A percentile compares a stretch with the other conserved stretches of the same genome.
These are phyloP conservation scores for Acrocephalus arundinaceus DNA, from an alignment of 2,113 vertebrate genomes.

Conservation along the genomic window DNA sequence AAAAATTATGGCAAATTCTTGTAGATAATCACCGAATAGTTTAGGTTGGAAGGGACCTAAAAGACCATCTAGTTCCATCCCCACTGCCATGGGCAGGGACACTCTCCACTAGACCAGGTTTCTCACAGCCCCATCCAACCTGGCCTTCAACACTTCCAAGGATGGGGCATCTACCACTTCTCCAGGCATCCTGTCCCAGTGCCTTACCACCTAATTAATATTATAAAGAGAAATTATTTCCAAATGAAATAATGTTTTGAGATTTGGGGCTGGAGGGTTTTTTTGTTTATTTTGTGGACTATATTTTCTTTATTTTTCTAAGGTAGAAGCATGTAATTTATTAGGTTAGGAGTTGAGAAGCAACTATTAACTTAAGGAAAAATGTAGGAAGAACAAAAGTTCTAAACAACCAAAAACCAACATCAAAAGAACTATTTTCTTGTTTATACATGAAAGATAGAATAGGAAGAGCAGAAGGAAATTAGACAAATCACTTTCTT, in stretches of 20 bases:
- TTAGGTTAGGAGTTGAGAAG: not conserved
- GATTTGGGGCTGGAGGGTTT: not conserved
- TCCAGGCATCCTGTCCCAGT: not conserved
- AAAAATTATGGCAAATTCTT: rapidly evolving
- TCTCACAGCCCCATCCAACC: not conserved
- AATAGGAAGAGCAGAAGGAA: not conserved
- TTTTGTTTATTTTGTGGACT: not conserved
- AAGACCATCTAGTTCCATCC: not conserved
- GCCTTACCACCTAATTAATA: not conserved
- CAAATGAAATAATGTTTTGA: not conserved
- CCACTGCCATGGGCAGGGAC: not conserved
- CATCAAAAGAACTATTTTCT: not conserved
- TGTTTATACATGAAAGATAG: not conserved
- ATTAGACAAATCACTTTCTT: not conserved
- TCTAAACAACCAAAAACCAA: not conserved
- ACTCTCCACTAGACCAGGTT: not conserved
- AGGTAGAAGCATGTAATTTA: not conserved
- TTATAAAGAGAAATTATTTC: not conserved
- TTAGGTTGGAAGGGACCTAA: not conserved
- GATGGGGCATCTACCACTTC: not conserved
- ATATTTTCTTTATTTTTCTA: not conserved
- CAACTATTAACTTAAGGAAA: not conserved
- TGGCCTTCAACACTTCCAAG: not conserved
- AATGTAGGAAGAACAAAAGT: not conserved
- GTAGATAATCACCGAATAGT: not conserved